Percentiles rank a stretch among this genome's conserved stretches.
Conservation (phyloP, 2,113 vertebrate species). For the Misgurnus anguillicaudatus region DNA sequence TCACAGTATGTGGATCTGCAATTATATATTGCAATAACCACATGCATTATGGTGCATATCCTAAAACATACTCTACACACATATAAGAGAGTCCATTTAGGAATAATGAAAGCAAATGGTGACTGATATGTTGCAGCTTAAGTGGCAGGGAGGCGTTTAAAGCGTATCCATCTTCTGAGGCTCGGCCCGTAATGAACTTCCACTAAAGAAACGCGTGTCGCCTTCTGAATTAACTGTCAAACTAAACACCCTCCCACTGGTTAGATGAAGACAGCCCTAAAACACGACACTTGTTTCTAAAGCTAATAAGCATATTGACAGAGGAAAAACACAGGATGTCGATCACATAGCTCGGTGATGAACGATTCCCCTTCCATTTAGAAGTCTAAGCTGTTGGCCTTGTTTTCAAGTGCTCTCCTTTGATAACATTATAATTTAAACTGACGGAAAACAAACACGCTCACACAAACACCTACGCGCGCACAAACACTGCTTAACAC, state of each 20-base stretch:
- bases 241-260: neutral
- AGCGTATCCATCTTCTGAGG: neutral
- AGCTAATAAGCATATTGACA: slow-evolving; percentile 36
- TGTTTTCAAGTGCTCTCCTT: slow-evolving; percentile 44
- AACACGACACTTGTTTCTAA: slow-evolving; percentile 28
- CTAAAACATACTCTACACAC: neutral
- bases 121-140: neutral
- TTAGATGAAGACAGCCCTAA: neutral
- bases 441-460: slow-evolving; percentile 42
- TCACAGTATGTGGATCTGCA: too few relatives aligned
- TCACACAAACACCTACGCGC: slow-evolving; percentile 21
- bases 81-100: neutral
- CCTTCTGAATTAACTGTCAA: slow-evolving; percentile 14
- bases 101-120: neutral
- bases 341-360: slow-evolving; percentile 27
- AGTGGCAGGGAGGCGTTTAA: neutral
- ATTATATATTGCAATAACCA: neutral
- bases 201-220: slow-evolving; percentile 11
- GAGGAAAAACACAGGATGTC: slow-evolving; percentile 21
- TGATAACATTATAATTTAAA: slow-evolving; percentile 48
- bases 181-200: neutral
- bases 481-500: neutral
- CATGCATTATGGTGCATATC: neutral
- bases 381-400: slow-evolving; percentile 26
- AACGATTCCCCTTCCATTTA: slow-evolving; percentile 31